These are phyloP conservation scores for Willisornis vidua DNA, from an alignment of 2,113 vertebrate genomes.

Conservation along the genomic window DNA sequence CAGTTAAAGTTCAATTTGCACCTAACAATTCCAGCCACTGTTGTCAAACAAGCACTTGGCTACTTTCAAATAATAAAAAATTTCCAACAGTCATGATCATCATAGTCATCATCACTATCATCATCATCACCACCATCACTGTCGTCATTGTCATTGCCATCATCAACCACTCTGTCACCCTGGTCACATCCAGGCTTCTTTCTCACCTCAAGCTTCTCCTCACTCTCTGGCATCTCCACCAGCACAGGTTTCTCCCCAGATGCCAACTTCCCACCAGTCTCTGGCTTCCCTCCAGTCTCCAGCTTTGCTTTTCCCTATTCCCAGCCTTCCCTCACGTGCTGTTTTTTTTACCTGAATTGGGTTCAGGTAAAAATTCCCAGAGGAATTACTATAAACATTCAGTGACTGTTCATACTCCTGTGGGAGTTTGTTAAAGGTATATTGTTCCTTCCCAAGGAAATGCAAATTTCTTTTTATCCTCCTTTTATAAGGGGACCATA, in stretches of 20 bases:
- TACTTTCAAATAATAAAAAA: neutral
- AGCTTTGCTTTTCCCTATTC: neutral
- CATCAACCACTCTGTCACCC: neutral
- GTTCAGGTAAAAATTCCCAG: neutral
- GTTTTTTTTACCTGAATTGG: neutral
- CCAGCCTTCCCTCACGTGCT: neutral
- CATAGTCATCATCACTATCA: neutral
- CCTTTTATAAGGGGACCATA: too few relatives aligned
- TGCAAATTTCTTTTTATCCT: too few relatives aligned
- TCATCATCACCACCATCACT: neutral
- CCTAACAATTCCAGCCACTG: neutral
- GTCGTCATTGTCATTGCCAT: fast-evolving
- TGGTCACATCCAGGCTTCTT: neutral
- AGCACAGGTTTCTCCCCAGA: neutral
- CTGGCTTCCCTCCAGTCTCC: neutral
- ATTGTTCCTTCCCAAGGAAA: too few relatives aligned
- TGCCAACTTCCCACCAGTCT: neutral
- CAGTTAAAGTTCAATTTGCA: neutral
- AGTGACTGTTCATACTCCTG: too few relatives aligned
- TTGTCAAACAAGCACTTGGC: neutral
- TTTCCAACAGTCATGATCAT: neutral
- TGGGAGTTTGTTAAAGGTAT: too few relatives aligned
- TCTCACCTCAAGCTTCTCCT: neutral
- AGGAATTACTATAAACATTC: too few relatives aligned
- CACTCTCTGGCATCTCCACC: fast-evolving